A percentile compares a stretch with the other conserved stretches of the same genome.
These are phyloP conservation scores for Spilosoma lubricipeda DNA, from an alignment of 2,888 invertebrate species.

Conservation along the genomic window DNA sequence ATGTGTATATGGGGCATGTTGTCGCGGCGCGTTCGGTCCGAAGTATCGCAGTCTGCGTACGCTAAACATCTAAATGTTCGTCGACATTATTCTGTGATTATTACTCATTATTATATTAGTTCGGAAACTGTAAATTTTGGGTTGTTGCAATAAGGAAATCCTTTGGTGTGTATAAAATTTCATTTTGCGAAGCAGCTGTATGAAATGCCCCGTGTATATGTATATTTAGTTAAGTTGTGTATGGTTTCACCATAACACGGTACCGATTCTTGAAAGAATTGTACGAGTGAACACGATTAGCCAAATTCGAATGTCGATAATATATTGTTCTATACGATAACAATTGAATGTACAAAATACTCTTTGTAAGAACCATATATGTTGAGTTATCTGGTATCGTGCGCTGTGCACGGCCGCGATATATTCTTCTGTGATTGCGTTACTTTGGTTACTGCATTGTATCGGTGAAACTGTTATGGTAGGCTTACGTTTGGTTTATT, in stretches of 20 bases:
- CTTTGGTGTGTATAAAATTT: constrained; percentile 72
- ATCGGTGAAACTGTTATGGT: constrained; percentile 65
- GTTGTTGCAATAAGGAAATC: constrained; percentile 83
- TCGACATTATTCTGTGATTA: constrained; percentile 68
- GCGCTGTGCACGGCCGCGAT: constrained; percentile 17
- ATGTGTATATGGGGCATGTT: constrained; percentile 69
- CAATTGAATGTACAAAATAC: constrained; percentile 56
- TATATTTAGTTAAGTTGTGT: constrained; percentile 66
- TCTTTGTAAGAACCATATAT: constrained; percentile 32
- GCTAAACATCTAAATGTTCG: constrained; percentile 34
- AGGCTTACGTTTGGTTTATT: constrained; percentile 51
- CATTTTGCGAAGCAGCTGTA: constrained; percentile 67
- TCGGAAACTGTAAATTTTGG: constrained; percentile 78
- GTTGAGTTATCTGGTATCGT: constrained; percentile 16
- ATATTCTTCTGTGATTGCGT: constrained; percentile 66
- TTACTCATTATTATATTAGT: constrained; percentile 64
- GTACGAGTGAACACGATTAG: constrained; percentile 40
- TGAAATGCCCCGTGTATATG: constrained; percentile 71
- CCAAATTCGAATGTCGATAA: constrained; percentile 53
- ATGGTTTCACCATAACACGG: constrained; percentile 11
- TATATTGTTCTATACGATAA: constrained; percentile 47
- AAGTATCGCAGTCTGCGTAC: constrained; percentile 6
- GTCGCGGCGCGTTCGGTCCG: constrained; percentile 44
- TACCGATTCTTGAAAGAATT: constrained; percentile 25
- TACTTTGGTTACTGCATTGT: constrained; percentile 55